Evolutionary conservation across 2,888 invertebrate genomes (phyloP).

Genomic region (Phrixothrix hirtus): DNA sequence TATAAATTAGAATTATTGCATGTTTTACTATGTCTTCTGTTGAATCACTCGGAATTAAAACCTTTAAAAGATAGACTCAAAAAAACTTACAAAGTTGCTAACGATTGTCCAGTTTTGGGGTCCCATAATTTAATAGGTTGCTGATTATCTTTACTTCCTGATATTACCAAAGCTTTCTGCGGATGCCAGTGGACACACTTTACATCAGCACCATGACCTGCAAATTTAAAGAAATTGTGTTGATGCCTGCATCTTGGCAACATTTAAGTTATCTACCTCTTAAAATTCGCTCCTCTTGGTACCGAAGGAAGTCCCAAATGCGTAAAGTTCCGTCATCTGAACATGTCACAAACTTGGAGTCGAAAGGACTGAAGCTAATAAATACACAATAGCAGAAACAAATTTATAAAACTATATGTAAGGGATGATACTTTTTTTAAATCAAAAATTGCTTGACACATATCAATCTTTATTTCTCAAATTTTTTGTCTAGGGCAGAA

Average conservation of each 20-base stretch:
- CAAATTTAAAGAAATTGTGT: no score
- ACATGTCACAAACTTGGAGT: conserved; percentile 98
- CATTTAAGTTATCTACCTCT: conserved; percentile 66
- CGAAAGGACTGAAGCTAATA: conserved; percentile 96
- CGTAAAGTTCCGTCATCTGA: conserved; percentile 99
- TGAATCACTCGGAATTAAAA: no score
- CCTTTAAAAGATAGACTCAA: no score
- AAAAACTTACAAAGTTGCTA: conserved; percentile 89
- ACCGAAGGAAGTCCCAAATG: conserved; percentile 98
- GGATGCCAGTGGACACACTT: conserved; percentile 99
- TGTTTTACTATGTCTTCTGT: no score
- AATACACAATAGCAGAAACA: no score
- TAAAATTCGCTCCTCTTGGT: conserved; percentile 92
- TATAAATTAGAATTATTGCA: no score
- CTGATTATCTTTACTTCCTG: conserved; percentile 99
- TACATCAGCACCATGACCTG: conserved; percentile 96
- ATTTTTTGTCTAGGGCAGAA: no score
- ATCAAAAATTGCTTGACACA: no score
- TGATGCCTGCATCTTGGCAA: no score
- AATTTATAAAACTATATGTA: no score
- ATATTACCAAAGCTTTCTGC: conserved; percentile 93
- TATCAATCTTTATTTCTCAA: no score
- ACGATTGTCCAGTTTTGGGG: conserved; percentile 91
- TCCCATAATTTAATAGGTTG: conserved; percentile 99
- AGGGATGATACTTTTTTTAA: no score